Conservation (phyloP, 2,113 vertebrate species). For the Conger conger region DNA sequence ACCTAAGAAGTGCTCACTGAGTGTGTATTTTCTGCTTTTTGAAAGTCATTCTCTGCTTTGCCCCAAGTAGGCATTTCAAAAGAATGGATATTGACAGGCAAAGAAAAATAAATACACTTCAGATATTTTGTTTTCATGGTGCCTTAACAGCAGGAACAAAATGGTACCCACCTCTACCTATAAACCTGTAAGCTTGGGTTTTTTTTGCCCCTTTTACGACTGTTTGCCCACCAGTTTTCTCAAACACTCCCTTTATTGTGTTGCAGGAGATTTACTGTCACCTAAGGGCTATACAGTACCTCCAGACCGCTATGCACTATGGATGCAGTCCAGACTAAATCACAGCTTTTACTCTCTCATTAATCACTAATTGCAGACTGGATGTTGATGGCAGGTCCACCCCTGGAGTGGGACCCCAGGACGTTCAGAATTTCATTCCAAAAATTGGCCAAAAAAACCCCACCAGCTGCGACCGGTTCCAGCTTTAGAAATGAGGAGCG, state of each 20-base stretch:
- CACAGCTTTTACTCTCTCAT: constrained; percentile 44
- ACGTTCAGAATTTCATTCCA: constrained; percentile 35
- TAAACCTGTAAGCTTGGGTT: not conserved
- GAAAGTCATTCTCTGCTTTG: not conserved
- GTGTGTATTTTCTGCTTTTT: too few relatives aligned
- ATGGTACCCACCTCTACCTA: not conserved
- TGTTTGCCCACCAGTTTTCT: constrained; percentile 49
- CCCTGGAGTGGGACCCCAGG: constrained; percentile 36
- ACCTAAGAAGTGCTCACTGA: too few relatives aligned
- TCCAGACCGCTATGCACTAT: constrained; percentile 46
- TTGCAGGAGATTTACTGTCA: constrained; percentile 59
- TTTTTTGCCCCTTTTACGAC: constrained; percentile 30
- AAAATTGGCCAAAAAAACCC: not conserved
- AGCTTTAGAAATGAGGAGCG: constrained; percentile 52
- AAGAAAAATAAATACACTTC: not conserved
- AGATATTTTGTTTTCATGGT: not conserved
- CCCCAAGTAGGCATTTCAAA: not conserved
- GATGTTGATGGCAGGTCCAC: constrained; percentile 52
- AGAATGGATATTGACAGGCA: not conserved
- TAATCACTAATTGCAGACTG: constrained; percentile 63
- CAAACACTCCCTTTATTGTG: constrained; percentile 50
- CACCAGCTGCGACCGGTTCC: constrained; percentile 46
- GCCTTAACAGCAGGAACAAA: not conserved
- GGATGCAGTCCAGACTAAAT: constrained; percentile 52
- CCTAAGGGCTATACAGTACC: constrained; percentile 47